phyloP scores from a whole-genome alignment of 2,113 vertebrate genomes.

The Tichodroma muraria region DNA sequence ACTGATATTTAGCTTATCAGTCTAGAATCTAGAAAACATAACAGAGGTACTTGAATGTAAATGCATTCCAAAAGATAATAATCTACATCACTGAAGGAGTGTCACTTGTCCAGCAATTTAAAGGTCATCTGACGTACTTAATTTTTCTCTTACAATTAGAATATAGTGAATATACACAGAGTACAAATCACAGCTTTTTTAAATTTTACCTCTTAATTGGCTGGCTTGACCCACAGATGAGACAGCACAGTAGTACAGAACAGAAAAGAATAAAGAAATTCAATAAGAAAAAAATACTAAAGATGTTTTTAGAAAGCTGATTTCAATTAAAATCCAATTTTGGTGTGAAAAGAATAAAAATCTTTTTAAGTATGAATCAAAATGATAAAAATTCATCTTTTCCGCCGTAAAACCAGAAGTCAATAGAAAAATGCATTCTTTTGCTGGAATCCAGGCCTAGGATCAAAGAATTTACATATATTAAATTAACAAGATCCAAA shows the following conservation, averaged over 20 bases:
- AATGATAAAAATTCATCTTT: conserved; percentile 7
- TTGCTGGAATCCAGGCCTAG: neutral
- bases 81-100: conserved; percentile 19
- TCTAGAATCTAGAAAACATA: conserved; percentile 43
- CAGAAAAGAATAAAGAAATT: neutral
- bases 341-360: neutral
- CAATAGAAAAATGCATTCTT: conserved; percentile 26
- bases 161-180: neutral
- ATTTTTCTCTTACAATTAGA: conserved; percentile 23
- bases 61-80: conserved; percentile 53
- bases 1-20: conserved; percentile 48
- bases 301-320: neutral
- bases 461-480: conserved; percentile 25
- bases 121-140: conserved; percentile 33
- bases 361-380: neutral
- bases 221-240: neutral
- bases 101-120: conserved; percentile 41
- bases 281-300: neutral
- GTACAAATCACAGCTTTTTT: neutral
- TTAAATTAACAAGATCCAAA: conserved; percentile 36
- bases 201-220: neutral
- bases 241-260: neutral
- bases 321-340: conserved; percentile 21
- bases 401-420: conserved; percentile 8
- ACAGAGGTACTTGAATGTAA: conserved; percentile 50